Percentiles rank a stretch among this genome's conserved stretches.
Evolutionary conservation across 2,888 invertebrate genomes (phyloP).

Genomic region (Neuroscelio doddi): DNA sequence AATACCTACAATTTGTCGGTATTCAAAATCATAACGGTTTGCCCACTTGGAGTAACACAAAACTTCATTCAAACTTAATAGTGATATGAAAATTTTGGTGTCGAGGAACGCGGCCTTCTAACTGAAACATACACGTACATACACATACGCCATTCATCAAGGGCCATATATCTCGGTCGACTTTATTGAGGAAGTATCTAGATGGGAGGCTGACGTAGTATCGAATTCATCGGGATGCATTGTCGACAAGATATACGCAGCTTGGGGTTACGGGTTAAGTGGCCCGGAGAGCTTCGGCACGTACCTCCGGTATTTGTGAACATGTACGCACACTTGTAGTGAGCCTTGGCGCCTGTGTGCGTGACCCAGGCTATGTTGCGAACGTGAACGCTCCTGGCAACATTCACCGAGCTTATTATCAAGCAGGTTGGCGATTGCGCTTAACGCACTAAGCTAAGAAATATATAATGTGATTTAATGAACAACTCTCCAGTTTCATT

Average conservation of each 20-base stretch:
- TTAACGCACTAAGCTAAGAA: too few species aligned
- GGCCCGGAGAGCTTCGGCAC: slow-evolving; percentile 54
- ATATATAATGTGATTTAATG: too few species aligned
- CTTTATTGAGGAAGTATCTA: slow-evolving; percentile 52
- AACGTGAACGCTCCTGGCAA: slow-evolving; percentile 9
- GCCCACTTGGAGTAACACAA: background rate
- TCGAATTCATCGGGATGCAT: slow-evolving; percentile 53
- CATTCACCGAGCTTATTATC: slow-evolving; percentile 11
- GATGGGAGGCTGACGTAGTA: slow-evolving; percentile 35
- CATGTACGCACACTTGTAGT: slow-evolving; percentile 18
- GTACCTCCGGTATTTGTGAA: slow-evolving; percentile 30
- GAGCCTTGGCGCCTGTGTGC: slow-evolving; percentile 6
- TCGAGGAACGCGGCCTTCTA: slow-evolving; percentile 1
- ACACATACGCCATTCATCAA: slow-evolving; percentile 7
- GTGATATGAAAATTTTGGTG: slow-evolving; percentile 5
- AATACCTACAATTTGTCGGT: too few species aligned
- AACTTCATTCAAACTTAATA: slow-evolving; percentile 2
- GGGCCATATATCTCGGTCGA: slow-evolving; percentile 45
- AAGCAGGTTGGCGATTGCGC: slow-evolving; percentile 1
- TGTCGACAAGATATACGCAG: slow-evolving; percentile 67
- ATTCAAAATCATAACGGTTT: too few species aligned
- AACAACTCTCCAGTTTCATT: too few species aligned
- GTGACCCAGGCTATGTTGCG: slow-evolving; percentile 10
- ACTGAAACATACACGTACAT: background rate
- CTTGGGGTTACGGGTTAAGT: slow-evolving; percentile 69